These are phyloP conservation scores for Microcebus lehilahytsara DNA, from an alignment of 2,113 vertebrate species.

Conservation along the genomic window DNA sequence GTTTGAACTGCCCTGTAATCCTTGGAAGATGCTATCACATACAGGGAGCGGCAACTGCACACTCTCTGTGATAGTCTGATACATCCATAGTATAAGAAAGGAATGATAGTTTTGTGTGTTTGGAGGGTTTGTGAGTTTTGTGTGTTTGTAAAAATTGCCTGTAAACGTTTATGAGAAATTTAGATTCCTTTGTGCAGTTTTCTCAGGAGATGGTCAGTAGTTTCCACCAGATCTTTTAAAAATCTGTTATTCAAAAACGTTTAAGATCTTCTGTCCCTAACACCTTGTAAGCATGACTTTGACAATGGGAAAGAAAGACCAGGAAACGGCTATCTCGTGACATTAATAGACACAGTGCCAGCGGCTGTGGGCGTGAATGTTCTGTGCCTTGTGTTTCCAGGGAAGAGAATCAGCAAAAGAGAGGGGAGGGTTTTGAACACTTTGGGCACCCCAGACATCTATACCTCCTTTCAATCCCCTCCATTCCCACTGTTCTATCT, in stretches of 20 bases:
- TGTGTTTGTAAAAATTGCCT: neutral
- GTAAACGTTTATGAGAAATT: neutral
- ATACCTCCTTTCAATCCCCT: no score
- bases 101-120: neutral
- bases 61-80: neutral
- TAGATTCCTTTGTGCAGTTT: neutral
- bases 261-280: neutral
- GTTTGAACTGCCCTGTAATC: neutral
- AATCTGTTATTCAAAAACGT: neutral
- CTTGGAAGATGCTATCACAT: neutral
- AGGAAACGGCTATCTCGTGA: neutral
- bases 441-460: no score
- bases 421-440: neutral
- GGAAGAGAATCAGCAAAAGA: neutral
- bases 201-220: neutral
- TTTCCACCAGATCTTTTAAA: neutral
- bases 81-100: neutral
- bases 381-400: neutral
- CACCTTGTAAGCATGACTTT: neutral
- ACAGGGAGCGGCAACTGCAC: rapidly evolving
- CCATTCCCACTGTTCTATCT: neutral
- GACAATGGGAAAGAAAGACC: neutral
- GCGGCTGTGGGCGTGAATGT: neutral
- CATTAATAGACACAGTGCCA: no score
- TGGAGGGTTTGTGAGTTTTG: no score